Evolutionary conservation across 2,113 vertebrate genomes (phyloP).

Genomic region (Pimephales promelas): DNA sequence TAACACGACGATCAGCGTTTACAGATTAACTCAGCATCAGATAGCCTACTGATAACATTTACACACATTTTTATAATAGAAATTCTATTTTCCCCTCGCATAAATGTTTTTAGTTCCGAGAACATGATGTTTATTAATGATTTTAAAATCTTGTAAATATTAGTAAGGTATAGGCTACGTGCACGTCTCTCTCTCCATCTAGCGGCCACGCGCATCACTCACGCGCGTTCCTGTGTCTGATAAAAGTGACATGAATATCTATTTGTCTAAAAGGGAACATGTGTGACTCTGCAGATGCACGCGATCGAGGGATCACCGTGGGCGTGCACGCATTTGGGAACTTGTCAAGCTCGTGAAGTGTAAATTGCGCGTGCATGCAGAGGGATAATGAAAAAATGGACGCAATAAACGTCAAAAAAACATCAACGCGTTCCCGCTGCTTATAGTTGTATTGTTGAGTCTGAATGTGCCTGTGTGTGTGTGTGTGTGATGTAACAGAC

Average conservation of each 20-base stretch:
- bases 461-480: not conserved
- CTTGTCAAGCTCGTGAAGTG: not conserved
- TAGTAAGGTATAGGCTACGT: not conserved
- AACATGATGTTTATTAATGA: not conserved
- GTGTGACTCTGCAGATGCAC: not conserved
- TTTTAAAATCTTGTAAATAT: not conserved
- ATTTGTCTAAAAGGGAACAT: no score
- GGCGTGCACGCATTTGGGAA: not conserved
- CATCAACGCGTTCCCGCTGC: not conserved
- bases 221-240: not conserved
- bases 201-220: conserved; percentile 30
- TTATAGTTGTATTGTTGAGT: not conserved
- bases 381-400: not conserved
- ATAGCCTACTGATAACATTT: not conserved
- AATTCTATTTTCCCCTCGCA: not conserved
- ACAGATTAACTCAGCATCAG: not conserved
- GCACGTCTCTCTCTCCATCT: conserved; percentile 20
- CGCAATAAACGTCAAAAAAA: not conserved
- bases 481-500: not conserved
- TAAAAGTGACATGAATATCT: not conserved
- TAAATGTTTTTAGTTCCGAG: no score
- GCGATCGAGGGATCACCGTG: not conserved
- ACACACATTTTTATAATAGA: not conserved
- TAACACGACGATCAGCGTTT: not conserved
- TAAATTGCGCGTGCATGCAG: not conserved